Conservation (phyloP, 2,888 invertebrate genomes). For the Coecobrya sp. region DNA sequence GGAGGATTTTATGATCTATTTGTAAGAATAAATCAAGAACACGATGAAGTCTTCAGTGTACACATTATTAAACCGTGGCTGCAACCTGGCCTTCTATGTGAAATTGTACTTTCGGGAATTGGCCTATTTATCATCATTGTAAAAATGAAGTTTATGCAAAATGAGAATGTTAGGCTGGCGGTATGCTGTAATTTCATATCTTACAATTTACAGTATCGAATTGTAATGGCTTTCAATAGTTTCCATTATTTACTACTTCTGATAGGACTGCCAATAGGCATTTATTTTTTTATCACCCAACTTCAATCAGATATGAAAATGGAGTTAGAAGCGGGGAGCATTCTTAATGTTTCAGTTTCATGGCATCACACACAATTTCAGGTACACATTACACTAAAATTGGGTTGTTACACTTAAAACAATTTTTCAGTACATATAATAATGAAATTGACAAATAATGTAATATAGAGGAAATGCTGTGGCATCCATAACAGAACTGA, state of each 20-base stretch:
- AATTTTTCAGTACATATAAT: neutral
- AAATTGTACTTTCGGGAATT: conserved; percentile 5
- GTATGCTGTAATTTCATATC: neutral
- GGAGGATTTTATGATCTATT: conserved; percentile 41
- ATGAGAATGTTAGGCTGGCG: neutral
- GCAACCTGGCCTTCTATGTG: neutral
- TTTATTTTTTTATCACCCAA: conserved; percentile 47
- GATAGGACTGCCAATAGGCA: conserved; percentile 37
- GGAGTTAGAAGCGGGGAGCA: neutral
- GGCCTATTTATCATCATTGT: conserved; percentile 13
- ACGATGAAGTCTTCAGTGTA: conserved; percentile 52
- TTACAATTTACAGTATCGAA: conserved; percentile 46
- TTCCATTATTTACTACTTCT: conserved; percentile 45
- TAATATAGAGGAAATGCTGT: conserved; percentile 74
- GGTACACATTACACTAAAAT: neutral
- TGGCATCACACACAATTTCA: conserved; percentile 63
- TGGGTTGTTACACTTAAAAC: neutral
- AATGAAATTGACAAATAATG: neutral
- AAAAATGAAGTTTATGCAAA: conserved; percentile 48
- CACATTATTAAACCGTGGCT: conserved; percentile 52
- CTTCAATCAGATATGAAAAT: conserved; percentile 19
- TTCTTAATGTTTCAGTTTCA: neutral
- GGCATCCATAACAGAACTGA: conserved; percentile 65
- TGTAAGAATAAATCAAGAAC: neutral
- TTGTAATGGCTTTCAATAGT: conserved; percentile 16